Conservation (phyloP, 2,888 invertebrate genomes). For the Andrena trimmerana region DNA sequence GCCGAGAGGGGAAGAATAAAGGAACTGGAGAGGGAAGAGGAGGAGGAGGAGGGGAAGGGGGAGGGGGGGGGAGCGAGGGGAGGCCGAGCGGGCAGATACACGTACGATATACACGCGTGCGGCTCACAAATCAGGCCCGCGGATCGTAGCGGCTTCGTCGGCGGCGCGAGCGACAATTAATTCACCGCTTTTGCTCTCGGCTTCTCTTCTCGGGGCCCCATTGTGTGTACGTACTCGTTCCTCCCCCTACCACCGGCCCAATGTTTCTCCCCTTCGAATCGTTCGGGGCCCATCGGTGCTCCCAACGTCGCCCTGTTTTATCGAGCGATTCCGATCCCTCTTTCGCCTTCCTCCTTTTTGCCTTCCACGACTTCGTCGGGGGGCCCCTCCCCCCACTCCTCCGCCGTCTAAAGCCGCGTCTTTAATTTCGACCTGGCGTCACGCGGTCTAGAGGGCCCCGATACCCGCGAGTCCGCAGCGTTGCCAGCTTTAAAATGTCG, state of each 20-base stretch:
- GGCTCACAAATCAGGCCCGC: constrained; percentile 80
- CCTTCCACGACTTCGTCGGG: constrained; percentile 55
- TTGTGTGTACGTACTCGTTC: constrained; percentile 64
- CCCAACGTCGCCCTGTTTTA: constrained; percentile 69
- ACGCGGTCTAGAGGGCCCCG: constrained; percentile 75
- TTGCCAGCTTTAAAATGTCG: constrained; percentile 53
- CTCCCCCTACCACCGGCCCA: constrained; percentile 52
- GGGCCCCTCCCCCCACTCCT: constrained; percentile 25
- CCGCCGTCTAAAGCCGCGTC: constrained; percentile 53
- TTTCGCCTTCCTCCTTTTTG: constrained; percentile 63
- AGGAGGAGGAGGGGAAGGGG: not conserved
- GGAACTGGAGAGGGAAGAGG: constrained; percentile 37
- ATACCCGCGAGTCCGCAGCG: constrained; percentile 32
- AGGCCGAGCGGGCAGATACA: constrained; percentile 48
- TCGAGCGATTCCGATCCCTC: constrained; percentile 68
- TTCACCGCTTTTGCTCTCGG: constrained; percentile 81
- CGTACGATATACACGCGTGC: constrained; percentile 77
- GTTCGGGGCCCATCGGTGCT: constrained; percentile 55
- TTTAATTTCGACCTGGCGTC: constrained; percentile 78
- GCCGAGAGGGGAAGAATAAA: constrained; percentile 35
- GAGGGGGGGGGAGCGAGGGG: constrained; percentile 17
- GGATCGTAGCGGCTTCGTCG: constrained; percentile 74
- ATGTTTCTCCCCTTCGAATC: constrained; percentile 58
- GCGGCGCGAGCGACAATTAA: constrained; percentile 83
- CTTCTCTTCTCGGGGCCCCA: constrained; percentile 54